Base-by-base conservation (phyloP, 2,797 vertebrate genomes). In the Lacerta agilis region DNA sequence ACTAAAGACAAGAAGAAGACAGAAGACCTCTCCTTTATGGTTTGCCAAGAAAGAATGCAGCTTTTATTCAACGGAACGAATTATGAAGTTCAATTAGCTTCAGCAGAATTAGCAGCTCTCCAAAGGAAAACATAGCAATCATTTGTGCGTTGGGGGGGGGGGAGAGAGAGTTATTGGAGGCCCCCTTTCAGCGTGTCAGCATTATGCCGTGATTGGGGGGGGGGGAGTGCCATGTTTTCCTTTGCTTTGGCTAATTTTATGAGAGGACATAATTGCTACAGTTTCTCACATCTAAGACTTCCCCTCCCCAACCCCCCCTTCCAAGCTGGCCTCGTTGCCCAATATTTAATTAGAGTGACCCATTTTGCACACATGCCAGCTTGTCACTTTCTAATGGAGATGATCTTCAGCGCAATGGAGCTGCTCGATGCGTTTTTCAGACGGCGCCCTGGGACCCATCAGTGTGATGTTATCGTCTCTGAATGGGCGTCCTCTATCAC, bases 181-280 rank as follows among this genome's bases (percentile, higher is more conserved):
- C 33, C 38, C 13, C 41, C 69, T 75, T 73, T 79, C 5, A 49
- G 3, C 23, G 17, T 41, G n/a, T 38, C 1, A 0, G 38, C 45
- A 66, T 29, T 76, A 29, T 87, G 1, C 8, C 0, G 0, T 13
- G 45, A 49, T 49, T 33, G 33, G 11, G 23, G 55, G 61, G 29
- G 2, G 1, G 1, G 81, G 27, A 43, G 2, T 49, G 25, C 2
- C 2, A 25, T 13, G 0, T 0, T 29, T 82, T 38, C 0, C 0
- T 2, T 1, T 10, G 0, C 33, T n/a, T 0, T 0, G 0, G 0
- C 1, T 4, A 27, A 0, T 1, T n/a, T 7, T 4, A 29, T 27
- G 18, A 61, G 5, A 7, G 80, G 4, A 0, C 0, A 0, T 3
- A 23, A 45, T 0, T 15, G 10, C 33, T 11, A 38, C 18, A 15